A percentile compares a stretch with the other conserved stretches of the same genome.
Evolutionary conservation across 2,113 vertebrate genomes (phyloP).

Genomic region (Macheiramphus alcinus): DNA sequence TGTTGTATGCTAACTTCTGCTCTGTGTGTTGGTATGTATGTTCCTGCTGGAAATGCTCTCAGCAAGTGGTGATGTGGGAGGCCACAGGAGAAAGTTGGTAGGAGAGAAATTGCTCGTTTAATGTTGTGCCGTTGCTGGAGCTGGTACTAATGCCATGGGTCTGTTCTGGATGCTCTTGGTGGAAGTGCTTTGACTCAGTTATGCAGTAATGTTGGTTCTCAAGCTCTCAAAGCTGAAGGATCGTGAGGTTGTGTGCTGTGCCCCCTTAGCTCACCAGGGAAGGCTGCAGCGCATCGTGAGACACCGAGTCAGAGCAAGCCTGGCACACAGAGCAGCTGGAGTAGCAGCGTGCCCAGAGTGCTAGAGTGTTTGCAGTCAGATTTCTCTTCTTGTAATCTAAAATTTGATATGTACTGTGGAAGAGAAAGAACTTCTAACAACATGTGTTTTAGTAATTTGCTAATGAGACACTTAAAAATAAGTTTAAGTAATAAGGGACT

Average conservation of each 20-base stretch:
- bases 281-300: fast-evolving
- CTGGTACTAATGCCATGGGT: fast-evolving
- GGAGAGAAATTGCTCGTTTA: not conserved
- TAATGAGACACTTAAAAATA: not conserved
- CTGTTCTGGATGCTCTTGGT: not conserved
- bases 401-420: fast-evolving
- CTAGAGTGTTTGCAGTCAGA: not conserved
- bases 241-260: not conserved
- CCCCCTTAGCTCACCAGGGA: not conserved
- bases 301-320: not conserved
- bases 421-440: not conserved
- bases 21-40: not conserved
- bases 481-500: not conserved
- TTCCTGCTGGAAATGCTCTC: not conserved
- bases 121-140: not conserved
- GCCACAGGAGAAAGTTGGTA: not conserved
- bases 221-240: not conserved
- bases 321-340: fast-evolving
- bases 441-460: not conserved
- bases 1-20: not conserved
- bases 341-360: fast-evolving
- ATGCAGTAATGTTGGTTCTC: not conserved
- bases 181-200: not conserved
- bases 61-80: not conserved
- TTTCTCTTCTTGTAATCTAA: not conserved